Conservation (phyloP, 1,140 invertebrate genomes). For the Amyelois transitella region DNA sequence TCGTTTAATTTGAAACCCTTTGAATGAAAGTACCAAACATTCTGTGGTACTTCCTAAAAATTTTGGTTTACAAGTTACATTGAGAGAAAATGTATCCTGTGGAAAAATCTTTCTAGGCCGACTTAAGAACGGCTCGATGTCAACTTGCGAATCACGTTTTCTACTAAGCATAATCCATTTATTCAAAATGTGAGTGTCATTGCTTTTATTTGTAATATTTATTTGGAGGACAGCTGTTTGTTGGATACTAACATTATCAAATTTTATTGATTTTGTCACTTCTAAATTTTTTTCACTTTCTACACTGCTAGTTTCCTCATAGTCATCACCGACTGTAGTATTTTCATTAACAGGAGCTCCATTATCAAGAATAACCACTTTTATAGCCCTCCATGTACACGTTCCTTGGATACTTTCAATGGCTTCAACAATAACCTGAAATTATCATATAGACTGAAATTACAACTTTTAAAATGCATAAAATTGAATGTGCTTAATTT, state of each 20-base stretch:
- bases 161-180: constrained; percentile 58
- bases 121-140: constrained; percentile 42
- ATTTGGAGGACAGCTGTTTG: constrained; percentile 28
- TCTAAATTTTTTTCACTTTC: constrained; percentile 43
- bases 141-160: constrained; percentile 50
- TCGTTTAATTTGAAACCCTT: constrained; percentile 57
- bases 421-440: constrained; percentile 75
- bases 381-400: constrained; percentile 77
- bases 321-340: constrained; percentile 25
- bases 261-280: constrained; percentile 47
- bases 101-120: constrained; percentile 40
- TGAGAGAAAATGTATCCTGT: constrained; percentile 34
- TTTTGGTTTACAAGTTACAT: constrained; percentile 54
- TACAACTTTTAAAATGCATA: too few species aligned
- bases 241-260: constrained; percentile 42
- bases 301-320: constrained; percentile 24
- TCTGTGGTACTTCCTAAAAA: constrained; percentile 53
- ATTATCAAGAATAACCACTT: constrained; percentile 60
- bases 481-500: too few species aligned
- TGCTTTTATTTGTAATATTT: constrained; percentile 47
- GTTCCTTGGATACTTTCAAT: constrained; percentile 80
- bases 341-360: constrained; percentile 6
- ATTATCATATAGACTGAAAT: constrained; percentile 3
- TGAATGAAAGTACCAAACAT: constrained; percentile 49
- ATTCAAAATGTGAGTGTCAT: constrained; percentile 40